These are phyloP conservation scores for Drosophila sp. DNA, from an alignment of 1,140 invertebrate species.

Conservation along the genomic window DNA sequence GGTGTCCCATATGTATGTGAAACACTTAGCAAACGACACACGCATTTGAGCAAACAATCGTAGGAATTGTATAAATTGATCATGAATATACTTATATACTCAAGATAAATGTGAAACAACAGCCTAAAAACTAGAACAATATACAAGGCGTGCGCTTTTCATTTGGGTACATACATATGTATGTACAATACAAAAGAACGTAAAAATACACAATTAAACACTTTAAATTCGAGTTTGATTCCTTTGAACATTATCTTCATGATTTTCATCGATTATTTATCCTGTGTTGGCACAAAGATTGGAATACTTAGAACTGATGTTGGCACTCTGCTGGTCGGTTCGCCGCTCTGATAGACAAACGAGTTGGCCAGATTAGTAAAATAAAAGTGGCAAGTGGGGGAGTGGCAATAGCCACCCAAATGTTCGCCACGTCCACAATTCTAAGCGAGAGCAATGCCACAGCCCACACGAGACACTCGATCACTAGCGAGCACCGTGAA, in stretches of 20 bases:
- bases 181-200: neutral
- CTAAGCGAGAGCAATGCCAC: constrained; percentile 30
- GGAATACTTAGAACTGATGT: neutral
- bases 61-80: constrained; percentile 44
- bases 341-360: constrained; percentile 36
- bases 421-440: neutral
- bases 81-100: neutral
- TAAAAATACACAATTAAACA: constrained; percentile 32
- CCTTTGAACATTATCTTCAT: neutral
- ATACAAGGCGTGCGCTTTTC: constrained; percentile 8
- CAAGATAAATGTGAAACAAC: constrained; percentile 22
- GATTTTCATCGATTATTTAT: constrained; percentile 29
- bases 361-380: constrained; percentile 28
- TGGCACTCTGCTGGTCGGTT: constrained; percentile 16
- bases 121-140: constrained; percentile 38
- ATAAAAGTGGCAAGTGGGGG: constrained; percentile 55
- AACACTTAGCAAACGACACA: neutral
- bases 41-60: constrained; percentile 26
- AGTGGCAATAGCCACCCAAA: constrained; percentile 18
- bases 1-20: constrained; percentile 30
- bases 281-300: constrained; percentile 49
- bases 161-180: neutral
- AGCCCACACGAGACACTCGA: constrained; percentile 60
- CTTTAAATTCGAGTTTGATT: neutral
- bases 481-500: constrained; percentile 43